Conservation (phyloP, 2,113 vertebrate genomes). For the Agelaius phoeniceus region DNA sequence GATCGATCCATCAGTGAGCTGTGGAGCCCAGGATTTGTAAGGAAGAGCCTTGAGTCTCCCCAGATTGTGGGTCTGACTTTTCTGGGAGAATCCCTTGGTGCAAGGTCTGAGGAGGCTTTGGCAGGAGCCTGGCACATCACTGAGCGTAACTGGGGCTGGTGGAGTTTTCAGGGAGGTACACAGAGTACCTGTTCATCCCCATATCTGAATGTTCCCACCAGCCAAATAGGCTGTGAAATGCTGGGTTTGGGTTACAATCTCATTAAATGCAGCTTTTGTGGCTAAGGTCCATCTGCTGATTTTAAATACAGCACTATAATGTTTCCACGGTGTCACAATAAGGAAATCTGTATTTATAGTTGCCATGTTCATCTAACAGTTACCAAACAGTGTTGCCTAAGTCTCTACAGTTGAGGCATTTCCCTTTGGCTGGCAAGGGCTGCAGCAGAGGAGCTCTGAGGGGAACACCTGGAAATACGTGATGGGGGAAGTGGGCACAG, state of each 20-base stretch:
- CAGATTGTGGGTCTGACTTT: background rate
- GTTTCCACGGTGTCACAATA: background rate
- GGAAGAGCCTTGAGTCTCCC: background rate
- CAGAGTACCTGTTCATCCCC: background rate
- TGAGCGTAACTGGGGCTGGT: background rate
- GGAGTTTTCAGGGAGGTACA: background rate
- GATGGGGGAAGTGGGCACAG: background rate
- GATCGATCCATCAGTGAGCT: fast-evolving
- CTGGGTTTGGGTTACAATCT: background rate
- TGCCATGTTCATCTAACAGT: fast-evolving
- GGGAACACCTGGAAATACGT: background rate
- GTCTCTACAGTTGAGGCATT: background rate
- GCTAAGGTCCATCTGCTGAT: background rate
- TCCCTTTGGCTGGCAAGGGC: background rate
- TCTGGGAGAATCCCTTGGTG: background rate
- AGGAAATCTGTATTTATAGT: background rate
- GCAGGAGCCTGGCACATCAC: fast-evolving
- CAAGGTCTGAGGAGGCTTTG: background rate
- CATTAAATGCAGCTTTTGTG: background rate
- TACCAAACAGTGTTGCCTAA: fast-evolving
- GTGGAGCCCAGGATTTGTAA: background rate
- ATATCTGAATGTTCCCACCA: background rate
- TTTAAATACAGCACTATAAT: fast-evolving
- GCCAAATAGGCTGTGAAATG: background rate
- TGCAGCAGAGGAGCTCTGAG: background rate